Conservation (phyloP, 2,113 vertebrate genomes). For the Phylloscopus trochiloides region DNA sequence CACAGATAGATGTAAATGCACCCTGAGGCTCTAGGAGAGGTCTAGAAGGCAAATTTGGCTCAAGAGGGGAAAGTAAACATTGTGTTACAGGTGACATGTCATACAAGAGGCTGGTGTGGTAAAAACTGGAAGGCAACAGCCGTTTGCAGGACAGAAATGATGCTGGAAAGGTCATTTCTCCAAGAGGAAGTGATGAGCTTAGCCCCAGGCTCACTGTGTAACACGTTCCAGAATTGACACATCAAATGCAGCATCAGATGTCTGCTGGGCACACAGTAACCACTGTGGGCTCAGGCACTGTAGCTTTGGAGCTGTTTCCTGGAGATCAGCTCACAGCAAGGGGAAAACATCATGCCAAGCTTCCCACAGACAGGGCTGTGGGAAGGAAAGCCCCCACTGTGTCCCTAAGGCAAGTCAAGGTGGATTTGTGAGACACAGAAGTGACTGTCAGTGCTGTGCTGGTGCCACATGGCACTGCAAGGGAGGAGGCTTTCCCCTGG, state of each 20-base stretch:
- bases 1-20: conserved; percentile 31
- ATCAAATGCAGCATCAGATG: background rate
- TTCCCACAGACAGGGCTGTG: background rate
- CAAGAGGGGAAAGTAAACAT: background rate
- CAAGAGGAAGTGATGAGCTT: background rate
- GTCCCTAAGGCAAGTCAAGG: background rate
- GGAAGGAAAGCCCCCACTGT: fast-evolving
- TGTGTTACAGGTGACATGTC: background rate
- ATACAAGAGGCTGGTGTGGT: background rate
- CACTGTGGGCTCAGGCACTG: background rate
- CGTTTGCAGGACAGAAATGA: background rate
- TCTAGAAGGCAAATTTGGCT: background rate
- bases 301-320: background rate
- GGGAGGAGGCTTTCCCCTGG: background rate
- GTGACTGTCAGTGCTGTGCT: background rate
- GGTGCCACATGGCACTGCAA: background rate
- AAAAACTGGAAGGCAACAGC: background rate
- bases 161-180: background rate
- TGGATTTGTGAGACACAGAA: background rate
- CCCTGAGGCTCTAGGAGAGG: background rate
- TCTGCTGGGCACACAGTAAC: background rate
- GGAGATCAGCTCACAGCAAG: background rate
- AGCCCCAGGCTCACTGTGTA: background rate
- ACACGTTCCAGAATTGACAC: fast-evolving
- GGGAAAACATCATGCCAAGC: background rate